Base-by-base conservation (phyloP, 2,797 vertebrate genomes). In the Uromys caudimaculatus region DNA sequence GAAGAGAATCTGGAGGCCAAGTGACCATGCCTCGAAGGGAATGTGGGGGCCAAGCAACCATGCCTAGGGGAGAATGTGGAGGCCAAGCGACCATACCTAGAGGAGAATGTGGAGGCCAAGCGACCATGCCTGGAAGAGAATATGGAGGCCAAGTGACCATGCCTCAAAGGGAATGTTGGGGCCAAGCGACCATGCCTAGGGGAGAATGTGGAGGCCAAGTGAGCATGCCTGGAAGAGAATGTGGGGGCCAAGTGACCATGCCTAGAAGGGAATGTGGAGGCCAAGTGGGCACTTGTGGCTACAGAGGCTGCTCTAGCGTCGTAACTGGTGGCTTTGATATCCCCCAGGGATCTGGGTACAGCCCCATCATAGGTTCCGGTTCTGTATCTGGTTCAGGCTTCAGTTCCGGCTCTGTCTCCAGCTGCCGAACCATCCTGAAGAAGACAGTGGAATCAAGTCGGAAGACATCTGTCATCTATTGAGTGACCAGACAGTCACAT, bases 401-500 rank as follows among this genome's bases (percentile, higher is more conserved):
- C 0, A 14, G 88, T 67, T 97, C 94, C 6, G 8, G 88, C 73
- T 97, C 93, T 14, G 19, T 71, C n/a, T 95, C 92, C 2, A 19
- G 81, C 60, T 58, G 88, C 21, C 73, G 9, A 5, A 97, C 97
- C 79, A 98, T 98, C 78, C 41, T 98, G 89, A 97, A 95, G 95
- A 91, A 96, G 95, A 98, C 97, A 0, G 92, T 97, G 0, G 97
- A 97, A 52, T 97, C 97, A 52, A 97, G 94, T 88, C 73, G 97
- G 71, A 98, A 97, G 95, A 98, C 83, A 0, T 97, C 97, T 3
- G 11, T 97, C 93, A 96, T 44, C 0, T 97, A 97, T 78, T 97
- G 93, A 98, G 60, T 38, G 52, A 52, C 4, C 1, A 69, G 38
- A 67, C 17, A 69, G 24, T n/a, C 52, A 0, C 56, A 29, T 69